Evolutionary conservation across 1,140 invertebrate species (phyloP).

Genomic region (Vanessa tameamea): DNA sequence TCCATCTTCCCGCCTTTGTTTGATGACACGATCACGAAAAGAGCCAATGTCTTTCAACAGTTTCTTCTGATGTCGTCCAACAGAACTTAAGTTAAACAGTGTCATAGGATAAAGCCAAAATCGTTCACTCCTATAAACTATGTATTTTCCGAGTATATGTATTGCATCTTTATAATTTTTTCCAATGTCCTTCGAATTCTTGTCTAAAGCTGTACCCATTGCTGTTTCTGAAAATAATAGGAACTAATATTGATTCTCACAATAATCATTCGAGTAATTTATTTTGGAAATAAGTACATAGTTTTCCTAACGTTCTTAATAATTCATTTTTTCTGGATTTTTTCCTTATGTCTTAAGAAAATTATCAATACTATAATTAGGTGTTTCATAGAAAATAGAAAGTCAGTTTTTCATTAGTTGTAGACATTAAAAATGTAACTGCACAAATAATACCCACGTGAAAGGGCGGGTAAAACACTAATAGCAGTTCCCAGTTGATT

Average conservation of each 20-base stretch:
- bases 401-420: too few species aligned
- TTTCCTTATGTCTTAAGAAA: too few species aligned
- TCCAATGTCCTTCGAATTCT: slow-evolving; percentile 50
- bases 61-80: slow-evolving; percentile 37
- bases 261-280: too few species aligned
- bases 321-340: too few species aligned
- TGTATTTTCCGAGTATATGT: slow-evolving; percentile 58
- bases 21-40: slow-evolving; percentile 36
- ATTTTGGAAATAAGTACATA: too few species aligned
- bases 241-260: background rate
- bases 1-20: slow-evolving; percentile 21
- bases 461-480: too few species aligned
- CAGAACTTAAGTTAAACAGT: slow-evolving; percentile 47
- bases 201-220: slow-evolving; percentile 73
- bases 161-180: slow-evolving; percentile 67
- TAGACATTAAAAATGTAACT: too few species aligned
- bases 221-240: slow-evolving; percentile 60
- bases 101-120: slow-evolving; percentile 56
- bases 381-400: too few species aligned
- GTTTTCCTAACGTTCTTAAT: too few species aligned
- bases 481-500: too few species aligned
- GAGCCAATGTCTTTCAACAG: slow-evolving; percentile 29
- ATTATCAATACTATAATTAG: too few species aligned
- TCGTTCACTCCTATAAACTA: slow-evolving; percentile 61
- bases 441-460: too few species aligned